These are phyloP conservation scores for Augochlora pura DNA, from an alignment of 1,140 invertebrate species.

Conservation along the genomic window DNA sequence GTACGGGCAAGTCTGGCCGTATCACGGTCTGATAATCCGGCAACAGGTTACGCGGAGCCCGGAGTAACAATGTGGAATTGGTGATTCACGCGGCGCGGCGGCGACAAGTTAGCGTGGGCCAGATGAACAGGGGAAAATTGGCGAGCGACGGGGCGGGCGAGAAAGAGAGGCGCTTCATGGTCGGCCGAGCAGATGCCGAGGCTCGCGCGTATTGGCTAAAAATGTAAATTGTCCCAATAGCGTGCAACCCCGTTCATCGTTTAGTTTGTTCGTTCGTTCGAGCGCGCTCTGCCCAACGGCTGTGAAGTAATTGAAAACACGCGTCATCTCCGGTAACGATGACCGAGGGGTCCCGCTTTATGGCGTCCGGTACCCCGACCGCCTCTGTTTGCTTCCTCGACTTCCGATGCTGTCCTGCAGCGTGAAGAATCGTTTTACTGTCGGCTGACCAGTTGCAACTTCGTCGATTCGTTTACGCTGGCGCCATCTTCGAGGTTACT, in stretches of 20 bases:
- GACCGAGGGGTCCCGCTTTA: constrained; percentile 1
- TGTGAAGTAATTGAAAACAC: constrained; percentile 74
- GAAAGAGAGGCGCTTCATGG: constrained; percentile 37
- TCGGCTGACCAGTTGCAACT: not conserved
- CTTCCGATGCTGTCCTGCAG: not conserved
- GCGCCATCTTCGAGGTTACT: too few species aligned
- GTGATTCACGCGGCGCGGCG: constrained; percentile 1
- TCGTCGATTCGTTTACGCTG: too few species aligned
- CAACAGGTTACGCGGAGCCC: constrained; percentile 47
- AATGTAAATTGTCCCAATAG: constrained; percentile 73
- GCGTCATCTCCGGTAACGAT: constrained; percentile 62
- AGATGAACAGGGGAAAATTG: constrained; percentile 11
- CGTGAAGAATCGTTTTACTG: not conserved
- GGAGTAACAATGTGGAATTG: constrained; percentile 40
- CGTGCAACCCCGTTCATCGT: constrained; percentile 23
- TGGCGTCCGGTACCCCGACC: not conserved
- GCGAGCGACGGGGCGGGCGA: not conserved
- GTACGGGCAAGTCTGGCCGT: not conserved
- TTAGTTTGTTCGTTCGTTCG: constrained; percentile 44
- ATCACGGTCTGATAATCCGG: constrained; percentile 17
- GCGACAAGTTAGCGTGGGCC: not conserved
- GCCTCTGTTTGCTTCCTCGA: constrained; percentile 1
- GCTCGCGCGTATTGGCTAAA: constrained; percentile 73
- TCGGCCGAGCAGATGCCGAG: constrained; percentile 34
- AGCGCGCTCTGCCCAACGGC: constrained; percentile 43